phyloP scores from a whole-genome alignment of 2,888 invertebrate genomes.

The Boloria selene region DNA sequence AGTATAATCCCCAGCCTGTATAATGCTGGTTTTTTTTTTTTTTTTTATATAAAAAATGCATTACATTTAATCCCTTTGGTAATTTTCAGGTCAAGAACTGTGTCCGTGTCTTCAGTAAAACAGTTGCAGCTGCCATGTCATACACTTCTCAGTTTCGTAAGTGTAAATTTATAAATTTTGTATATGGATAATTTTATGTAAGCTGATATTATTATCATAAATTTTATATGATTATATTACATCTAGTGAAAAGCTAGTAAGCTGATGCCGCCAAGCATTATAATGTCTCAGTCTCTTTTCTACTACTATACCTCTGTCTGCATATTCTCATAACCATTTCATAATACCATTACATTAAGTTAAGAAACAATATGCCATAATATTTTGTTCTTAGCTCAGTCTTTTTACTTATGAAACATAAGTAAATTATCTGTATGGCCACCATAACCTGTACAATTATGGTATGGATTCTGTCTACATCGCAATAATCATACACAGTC shows the following conservation, averaged over 20 bases:
- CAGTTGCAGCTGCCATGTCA: not conserved
- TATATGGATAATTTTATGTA: too few species aligned
- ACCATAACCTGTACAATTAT: too few species aligned
- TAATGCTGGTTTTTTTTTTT: not conserved
- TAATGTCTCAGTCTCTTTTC: too few species aligned
- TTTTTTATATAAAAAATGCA: not conserved
- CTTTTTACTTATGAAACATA: not conserved
- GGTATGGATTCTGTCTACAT: too few species aligned
- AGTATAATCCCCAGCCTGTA: not conserved
- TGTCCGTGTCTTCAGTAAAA: not conserved
- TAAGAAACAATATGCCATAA: slow-evolving; percentile 6
- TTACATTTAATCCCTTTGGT: not conserved
- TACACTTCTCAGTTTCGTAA: not conserved
- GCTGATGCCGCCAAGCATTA: too few species aligned
- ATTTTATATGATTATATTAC: too few species aligned
- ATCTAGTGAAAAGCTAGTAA: too few species aligned
- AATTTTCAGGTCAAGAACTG: not conserved
- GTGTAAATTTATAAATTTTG: not conserved
- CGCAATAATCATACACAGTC: too few species aligned
- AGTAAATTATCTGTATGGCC: too few species aligned
- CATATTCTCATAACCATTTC: not conserved
- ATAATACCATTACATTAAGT: slow-evolving; percentile 6
- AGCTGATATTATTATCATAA: too few species aligned
- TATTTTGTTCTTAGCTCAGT: slow-evolving; percentile 2
- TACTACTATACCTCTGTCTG: too few species aligned